Conservation (phyloP, 2,797 vertebrate species). For the Petrocephalus schoutedeni region DNA sequence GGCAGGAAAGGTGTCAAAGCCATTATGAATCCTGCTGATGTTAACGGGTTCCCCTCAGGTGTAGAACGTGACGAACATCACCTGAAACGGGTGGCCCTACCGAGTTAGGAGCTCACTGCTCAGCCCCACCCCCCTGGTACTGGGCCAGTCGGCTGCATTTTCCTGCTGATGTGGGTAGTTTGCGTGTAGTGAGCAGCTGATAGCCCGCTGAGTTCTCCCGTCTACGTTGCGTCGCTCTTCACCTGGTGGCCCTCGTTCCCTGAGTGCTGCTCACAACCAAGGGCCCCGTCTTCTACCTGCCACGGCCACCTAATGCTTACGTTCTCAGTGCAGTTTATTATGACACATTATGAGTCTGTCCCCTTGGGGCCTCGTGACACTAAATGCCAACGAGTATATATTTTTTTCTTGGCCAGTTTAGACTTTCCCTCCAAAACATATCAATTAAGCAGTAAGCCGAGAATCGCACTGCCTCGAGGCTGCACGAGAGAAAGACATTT, state of each 20-base stretch:
- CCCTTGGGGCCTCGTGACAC: neutral
- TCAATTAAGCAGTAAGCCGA: constrained; percentile 6
- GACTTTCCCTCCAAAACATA: neutral
- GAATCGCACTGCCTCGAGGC: neutral
- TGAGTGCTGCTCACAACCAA: neutral
- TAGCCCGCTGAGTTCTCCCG: neutral
- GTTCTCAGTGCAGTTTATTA: neutral
- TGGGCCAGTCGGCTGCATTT: neutral
- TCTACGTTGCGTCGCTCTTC: neutral
- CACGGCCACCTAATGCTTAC: neutral
- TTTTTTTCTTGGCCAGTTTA: neutral
- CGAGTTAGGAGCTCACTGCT: no score
- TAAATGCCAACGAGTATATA: neutral
- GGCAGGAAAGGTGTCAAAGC: neutral
- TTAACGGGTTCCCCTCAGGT: neutral
- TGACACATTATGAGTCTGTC: neutral
- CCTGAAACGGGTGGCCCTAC: neutral
- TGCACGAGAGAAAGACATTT: neutral
- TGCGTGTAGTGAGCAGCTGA: neutral
- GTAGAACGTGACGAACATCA: neutral
- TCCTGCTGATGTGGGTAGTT: neutral
- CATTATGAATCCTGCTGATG: neutral
- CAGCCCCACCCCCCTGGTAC: neutral
- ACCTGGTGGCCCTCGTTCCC: neutral
- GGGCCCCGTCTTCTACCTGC: neutral